A percentile compares a stretch with the other conserved stretches of the same genome.
Conservation (phyloP, 2,888 invertebrate genomes). For the Celastrina argiolus region DNA sequence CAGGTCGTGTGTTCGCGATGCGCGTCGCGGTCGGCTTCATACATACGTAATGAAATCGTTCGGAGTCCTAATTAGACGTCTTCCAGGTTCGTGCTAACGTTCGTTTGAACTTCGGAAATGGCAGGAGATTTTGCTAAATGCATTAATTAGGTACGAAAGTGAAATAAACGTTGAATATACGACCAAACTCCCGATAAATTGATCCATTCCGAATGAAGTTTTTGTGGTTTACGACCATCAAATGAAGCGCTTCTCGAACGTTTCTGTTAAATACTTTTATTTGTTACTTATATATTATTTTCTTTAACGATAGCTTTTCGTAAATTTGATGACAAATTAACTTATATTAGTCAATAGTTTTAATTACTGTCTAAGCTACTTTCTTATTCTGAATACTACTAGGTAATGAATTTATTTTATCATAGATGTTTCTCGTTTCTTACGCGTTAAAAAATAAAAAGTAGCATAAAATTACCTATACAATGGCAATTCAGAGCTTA, state of each 20-base stretch:
- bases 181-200: slow-evolving; percentile 2
- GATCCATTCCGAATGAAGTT: slow-evolving; percentile 2
- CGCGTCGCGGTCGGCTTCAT: slow-evolving; percentile 60
- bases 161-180: slow-evolving; percentile 11
- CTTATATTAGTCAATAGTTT: too few species aligned
- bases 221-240: slow-evolving; percentile 2
- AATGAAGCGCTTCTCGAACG: slow-evolving; percentile 3
- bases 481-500: too few species aligned
- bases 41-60: slow-evolving; percentile 69
- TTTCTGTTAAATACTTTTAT: neutral
- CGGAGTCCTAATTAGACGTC: slow-evolving; percentile 54
- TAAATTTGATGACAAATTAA: neutral
- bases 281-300: neutral
- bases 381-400: too few species aligned
- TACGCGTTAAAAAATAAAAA: too few species aligned
- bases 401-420: too few species aligned
- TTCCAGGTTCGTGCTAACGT: slow-evolving; percentile 29
- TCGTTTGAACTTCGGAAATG: slow-evolving; percentile 31
- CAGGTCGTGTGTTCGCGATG: slow-evolving; percentile 61
- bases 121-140: slow-evolving; percentile 29
- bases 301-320: neutral
- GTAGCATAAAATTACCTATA: too few species aligned
- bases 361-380: too few species aligned
- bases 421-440: too few species aligned
- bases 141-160: slow-evolving; percentile 19